Base-by-base conservation (phyloP, 2,888 invertebrate genomes). In the Lochmaea crataegi region DNA sequence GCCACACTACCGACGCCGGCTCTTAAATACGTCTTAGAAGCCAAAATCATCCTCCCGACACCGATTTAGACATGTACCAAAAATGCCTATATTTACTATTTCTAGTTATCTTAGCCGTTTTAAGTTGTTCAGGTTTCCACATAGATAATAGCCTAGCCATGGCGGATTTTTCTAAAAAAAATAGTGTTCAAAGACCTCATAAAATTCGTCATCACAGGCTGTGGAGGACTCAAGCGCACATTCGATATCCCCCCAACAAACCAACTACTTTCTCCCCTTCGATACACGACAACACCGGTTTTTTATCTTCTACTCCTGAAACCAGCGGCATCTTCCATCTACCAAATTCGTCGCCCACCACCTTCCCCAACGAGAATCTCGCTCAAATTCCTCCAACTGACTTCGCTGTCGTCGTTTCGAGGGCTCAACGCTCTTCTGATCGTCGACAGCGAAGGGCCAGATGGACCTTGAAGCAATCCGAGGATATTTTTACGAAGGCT, bases 401-500 rank as follows among this genome's bases (percentile, higher is more conserved):
- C 56, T 65, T 75, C 42, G 65, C 69, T 56, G 75, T 75, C 69
- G 65, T 75, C 16, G 73, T 68, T 9, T 70, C 74, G 14, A 71
- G 78, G 14, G 65, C 76, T 11, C 78, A 78, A 48, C 48, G 78
- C 18, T 76, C 77, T 2, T 51, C 77, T 42, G 58, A 71, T 16
- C 65, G 72, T 42, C 68, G 65, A 58, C 51, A 70, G 9, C 41
- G 58, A 61, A 72, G 45, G 14, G 78, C 73, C 65, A 76, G 74
- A 61, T 76, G 75, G 76, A 72, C 68, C 51, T 74, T 76, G 11
- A 77, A 76, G 42, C 84, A 83, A 22, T 86, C 86, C 78, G 88
- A 89, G 79, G 91, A 92, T 87, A 89, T 92, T 72, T 89, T 90
- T 65, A 90, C 91, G 82, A 88, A 92, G 80, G 92, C 92, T 26